Base-by-base conservation (phyloP, 2,888 invertebrate genomes). In the Toxonevra muliebris region DNA sequence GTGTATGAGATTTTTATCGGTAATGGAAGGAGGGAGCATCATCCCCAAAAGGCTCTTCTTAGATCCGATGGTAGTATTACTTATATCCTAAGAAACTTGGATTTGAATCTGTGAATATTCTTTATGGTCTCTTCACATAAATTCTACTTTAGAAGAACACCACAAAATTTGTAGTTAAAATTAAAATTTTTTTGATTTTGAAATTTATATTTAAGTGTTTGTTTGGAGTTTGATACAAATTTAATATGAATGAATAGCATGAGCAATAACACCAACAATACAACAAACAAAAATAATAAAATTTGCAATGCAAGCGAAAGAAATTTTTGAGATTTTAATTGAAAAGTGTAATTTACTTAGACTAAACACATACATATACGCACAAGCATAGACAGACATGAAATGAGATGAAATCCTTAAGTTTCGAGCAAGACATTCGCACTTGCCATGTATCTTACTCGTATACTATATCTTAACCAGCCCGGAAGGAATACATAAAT, bases 311-410 rank as follows among this genome's bases (percentile, higher is more conserved):
- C 30, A 4, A 30, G 30, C 2, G 3, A 30, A 30, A 30, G 30
- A 30, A 30, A 30, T 30, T 13, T 7, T 72, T 69, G 19, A 67
- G 69, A 75, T 72, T 80, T 79, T 79, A 79, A 79, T 79, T 79
- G 78, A 80, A 79, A 80, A 79, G 73, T 79, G 78, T 80, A 80
- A 80, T 80, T 78, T 77, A 73, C 77, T 73, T 74, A 76, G 73
- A 74, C 30, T 66, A 13, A 13, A 30, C 19, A 40, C 12, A 30
- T 15, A 50, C 15, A 30, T 15, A n/a, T 13, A 15, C 20, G 19
- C 57, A 9, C 60, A 65, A 13, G 48, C 58, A 59, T 50, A n/a
- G 7, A 41, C 12, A 41, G 8, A 59, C 48, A 57, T 40, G 12
- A 9, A 9, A 40, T 2, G 17, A 53, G 2, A 30, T 30, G 12